Base-by-base conservation (phyloP, 2,888 invertebrate species). In the Vandiemenella viatica region DNA sequence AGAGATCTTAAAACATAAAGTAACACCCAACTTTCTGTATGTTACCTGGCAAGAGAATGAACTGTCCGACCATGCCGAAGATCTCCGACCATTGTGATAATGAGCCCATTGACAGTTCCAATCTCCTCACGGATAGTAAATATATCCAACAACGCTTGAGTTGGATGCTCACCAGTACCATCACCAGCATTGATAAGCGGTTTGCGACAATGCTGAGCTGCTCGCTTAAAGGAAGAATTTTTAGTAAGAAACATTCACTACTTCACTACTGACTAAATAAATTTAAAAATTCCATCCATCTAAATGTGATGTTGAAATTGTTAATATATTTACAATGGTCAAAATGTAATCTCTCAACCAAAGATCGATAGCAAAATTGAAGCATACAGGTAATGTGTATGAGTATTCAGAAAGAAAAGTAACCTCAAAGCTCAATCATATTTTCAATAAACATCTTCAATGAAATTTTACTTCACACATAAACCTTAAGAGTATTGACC, bases 91-190 rank as follows among this genome's bases (percentile, higher is more conserved):
- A 98, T 83, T 1, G 97, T 97, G 46, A 98, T 92, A 0, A 90
- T 95, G 8, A 98, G 73, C 0, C 92, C 92, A 63, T 98, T 97
- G 0, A 98, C 96, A 0, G 97, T 98, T 57, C 97, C 97, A 53
- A 98, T 91, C 72, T 98, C 97, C 69, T 98, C 95, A 54, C 97
- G 77, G 59, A 99, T 98, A 5, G 98, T 97, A 63, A 96, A 99
- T 4, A 97, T 80, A 63, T 99, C 98, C 8, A 99, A 71, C 13
- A 99, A 70, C 0, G 98, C 98, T 71, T 98, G 98, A 0, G 95
- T 95, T 0, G 98, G 98, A 68, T 96, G 95, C 64, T 96, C 95
- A 0, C 95, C 95, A 1, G 89, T 75, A 7, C 98, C 98, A 68
- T 98, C 97, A 1, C 98, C 98, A 10, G 95, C 98, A 70, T 98